Percentiles rank a stretch among this genome's conserved stretches.
These are phyloP conservation scores for Ctenopoma kingsleyae DNA, from an alignment of 2,797 vertebrate species.

Conservation along the genomic window DNA sequence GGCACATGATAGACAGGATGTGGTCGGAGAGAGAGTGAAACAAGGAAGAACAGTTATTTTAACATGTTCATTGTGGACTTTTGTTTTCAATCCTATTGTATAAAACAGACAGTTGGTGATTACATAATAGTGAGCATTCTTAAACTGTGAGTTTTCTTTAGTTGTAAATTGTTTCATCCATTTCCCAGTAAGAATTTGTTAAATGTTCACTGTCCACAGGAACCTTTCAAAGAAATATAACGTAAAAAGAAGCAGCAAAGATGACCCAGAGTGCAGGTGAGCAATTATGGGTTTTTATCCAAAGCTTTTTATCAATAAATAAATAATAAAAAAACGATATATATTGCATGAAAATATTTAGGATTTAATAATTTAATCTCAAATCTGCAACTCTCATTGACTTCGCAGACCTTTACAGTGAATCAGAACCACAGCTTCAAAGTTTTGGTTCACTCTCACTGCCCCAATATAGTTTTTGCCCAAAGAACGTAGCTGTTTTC, in stretches of 20 bases:
- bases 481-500: background rate
- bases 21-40: conserved; percentile 75
- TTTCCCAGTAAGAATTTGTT: background rate
- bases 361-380: background rate
- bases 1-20: conserved; percentile 82
- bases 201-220: conserved; percentile 71
- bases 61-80: conserved; percentile 30
- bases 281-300: conserved; percentile 28
- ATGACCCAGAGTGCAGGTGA: conserved; percentile 92
- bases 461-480: background rate
- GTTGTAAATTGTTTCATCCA: background rate
- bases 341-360: background rate
- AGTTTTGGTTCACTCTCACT: no score
- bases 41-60: conserved; percentile 66
- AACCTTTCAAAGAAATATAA: conserved; percentile 92
- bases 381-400: no score
- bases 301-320: background rate
- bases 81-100: conserved; percentile 36
- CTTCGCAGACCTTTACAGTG: background rate
- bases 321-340: background rate
- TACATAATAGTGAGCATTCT: background rate
- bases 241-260: conserved; percentile 88
- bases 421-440: no score
- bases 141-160: background rate
- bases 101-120: background rate